These are phyloP conservation scores for Cyrtonyx montezumae DNA, from an alignment of 2,113 vertebrate species.

Conservation along the genomic window DNA sequence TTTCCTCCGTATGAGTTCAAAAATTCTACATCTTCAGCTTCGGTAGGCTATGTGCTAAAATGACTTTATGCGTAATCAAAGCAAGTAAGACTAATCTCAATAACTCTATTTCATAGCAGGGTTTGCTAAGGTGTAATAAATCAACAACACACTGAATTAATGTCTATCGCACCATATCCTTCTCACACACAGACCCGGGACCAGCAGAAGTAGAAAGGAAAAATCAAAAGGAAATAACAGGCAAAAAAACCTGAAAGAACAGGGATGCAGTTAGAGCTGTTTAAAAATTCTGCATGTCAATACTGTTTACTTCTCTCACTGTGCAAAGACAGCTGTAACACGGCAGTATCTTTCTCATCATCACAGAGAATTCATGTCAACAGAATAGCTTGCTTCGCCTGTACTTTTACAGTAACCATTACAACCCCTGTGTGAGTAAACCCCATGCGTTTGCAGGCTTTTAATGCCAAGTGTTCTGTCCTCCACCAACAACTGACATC, in stretches of 20 bases:
- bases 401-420: not conserved
- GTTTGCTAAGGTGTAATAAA: not conserved
- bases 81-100: not conserved
- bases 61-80: not conserved
- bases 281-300: not conserved
- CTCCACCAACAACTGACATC: not conserved
- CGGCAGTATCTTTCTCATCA: not conserved
- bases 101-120: not conserved
- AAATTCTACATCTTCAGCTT: not conserved
- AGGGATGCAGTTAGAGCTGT: not conserved
- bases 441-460: rapidly evolving
- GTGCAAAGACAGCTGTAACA: not conserved
- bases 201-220: not conserved
- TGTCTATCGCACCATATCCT: not conserved
- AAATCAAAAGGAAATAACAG: not conserved
- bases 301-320: not conserved
- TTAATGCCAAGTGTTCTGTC: not conserved
- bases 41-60: not conserved
- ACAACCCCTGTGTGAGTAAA: rapidly evolving
- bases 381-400: not conserved
- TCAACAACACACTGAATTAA: not conserved
- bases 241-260: not conserved
- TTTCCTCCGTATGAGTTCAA: rapidly evolving
- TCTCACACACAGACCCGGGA: not conserved
- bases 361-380: not conserved